A percentile compares a stretch with the other conserved stretches of the same genome.
These are phyloP conservation scores for Linepithema humile DNA, from an alignment of 1,140 invertebrate genomes.

Conservation along the genomic window DNA sequence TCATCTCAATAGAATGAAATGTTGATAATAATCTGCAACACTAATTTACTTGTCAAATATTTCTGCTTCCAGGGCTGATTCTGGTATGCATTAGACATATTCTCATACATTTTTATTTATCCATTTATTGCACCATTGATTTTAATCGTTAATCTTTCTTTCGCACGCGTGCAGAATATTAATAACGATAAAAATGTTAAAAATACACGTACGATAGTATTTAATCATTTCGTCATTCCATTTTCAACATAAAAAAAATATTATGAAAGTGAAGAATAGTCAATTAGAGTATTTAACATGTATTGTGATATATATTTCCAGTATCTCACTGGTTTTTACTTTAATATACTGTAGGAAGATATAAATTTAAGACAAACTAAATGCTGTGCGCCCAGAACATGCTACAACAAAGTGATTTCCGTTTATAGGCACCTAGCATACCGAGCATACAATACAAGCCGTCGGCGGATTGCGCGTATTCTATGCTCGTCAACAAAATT, in stretches of 20 bases:
- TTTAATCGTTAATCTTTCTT: not conserved
- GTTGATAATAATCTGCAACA: slow-evolving; percentile 55
- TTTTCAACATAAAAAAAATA: not conserved
- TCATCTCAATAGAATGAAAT: slow-evolving; percentile 40
- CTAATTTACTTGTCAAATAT: slow-evolving; percentile 75
- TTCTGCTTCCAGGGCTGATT: slow-evolving; percentile 79
- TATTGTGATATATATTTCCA: not conserved
- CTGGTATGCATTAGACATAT: slow-evolving; percentile 74
- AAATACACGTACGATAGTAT: not conserved
- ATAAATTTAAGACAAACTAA: not conserved
- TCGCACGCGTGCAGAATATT: not conserved
- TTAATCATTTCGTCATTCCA: not conserved
- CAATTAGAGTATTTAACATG: too few relatives aligned
- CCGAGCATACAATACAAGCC: slow-evolving; percentile 91
- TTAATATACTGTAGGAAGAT: not conserved
- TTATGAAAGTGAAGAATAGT: not conserved
- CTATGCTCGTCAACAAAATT: slow-evolving; percentile 92
- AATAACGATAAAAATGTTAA: not conserved
- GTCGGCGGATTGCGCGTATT: slow-evolving; percentile 93
- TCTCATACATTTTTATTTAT: slow-evolving; percentile 41
- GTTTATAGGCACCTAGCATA: slow-evolving; percentile 86
- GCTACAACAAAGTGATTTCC: not conserved
- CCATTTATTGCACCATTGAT: not conserved
- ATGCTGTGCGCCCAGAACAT: not conserved
- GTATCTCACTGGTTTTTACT: not conserved